Evolutionary conservation across 2,113 vertebrate genomes (phyloP), one percentile per base, ranked within the genome.

Genomic region (Cyanoliseus patagonus): DNA sequence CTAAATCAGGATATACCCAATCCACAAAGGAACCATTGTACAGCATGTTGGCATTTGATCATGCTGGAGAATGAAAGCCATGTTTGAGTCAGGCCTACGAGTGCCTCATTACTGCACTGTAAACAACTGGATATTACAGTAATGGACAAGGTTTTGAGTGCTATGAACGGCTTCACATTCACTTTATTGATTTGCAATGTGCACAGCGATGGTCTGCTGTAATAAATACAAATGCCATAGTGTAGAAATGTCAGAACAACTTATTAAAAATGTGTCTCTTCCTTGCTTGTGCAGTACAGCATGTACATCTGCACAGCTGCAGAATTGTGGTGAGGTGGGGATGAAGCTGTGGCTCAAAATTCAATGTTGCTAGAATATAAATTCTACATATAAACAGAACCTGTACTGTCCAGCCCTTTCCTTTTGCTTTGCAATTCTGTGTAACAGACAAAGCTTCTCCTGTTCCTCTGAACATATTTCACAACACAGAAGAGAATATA

Each of bases 21-120:
- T 31, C 61, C 94, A 96, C 94, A 97, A 95, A 97, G 90, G 72
- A 84, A 23, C 83, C 88, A 78, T 96, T 97, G 94, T 95, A 28
- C 68, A 75, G 73, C 51, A 16, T 52, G 83, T 7, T 97, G 93
- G 93, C 96, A 95, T 95, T 97, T 93, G 85, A 88, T 90, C 90
- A 9, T 93, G 68, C 79, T 86, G 85, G 59, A 86, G 96, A 95
- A 95, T 96, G 95, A 96, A 97, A 97, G 92, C 94, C 94, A 95
- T 78, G 55, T 93, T 96, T 90, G 93, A 96, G 90, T 22, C 85
- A 94, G 94, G 85, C 79, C 92, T 96, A 75, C 84, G 81, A 95
- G 94, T 88, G 90, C 93, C 96, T 97, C 95, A 96, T 95, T 96
- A 96, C 92, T 92, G 84, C 82, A 94, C 89, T 96, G 89, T 93